Percentiles rank a stretch among this genome's conserved stretches.
Conservation (phyloP, 2,113 vertebrate genomes). For the Pogonocichla stellata region DNA sequence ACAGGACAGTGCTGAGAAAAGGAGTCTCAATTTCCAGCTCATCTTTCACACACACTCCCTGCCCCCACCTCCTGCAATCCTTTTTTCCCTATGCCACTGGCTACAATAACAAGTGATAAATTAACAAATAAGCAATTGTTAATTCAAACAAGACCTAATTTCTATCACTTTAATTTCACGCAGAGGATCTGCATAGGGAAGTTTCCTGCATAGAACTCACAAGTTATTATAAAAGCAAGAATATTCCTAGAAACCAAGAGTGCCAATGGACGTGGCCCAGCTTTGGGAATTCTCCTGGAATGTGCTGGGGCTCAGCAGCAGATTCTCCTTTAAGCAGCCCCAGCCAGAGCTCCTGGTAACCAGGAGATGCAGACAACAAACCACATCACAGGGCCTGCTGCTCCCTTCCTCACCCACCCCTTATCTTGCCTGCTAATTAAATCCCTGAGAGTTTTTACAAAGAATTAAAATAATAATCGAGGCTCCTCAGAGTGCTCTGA, state of each 20-base stretch:
- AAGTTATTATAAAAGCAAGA: rapidly evolving
- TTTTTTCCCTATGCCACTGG: too few relatives aligned
- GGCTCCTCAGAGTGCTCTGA: rapidly evolving
- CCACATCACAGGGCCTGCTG: neutral
- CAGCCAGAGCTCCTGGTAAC: neutral
- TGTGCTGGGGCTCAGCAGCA: neutral
- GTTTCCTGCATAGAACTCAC: rapidly evolving
- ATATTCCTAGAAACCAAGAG: neutral
- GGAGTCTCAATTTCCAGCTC: neutral
- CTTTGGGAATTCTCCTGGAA: neutral
- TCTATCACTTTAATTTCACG: neutral
- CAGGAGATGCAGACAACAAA: conserved; percentile 43
- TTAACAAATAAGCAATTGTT: neutral
- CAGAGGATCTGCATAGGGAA: neutral
- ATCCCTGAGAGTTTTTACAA: neutral
- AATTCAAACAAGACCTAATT: neutral
- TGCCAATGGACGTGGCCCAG: neutral
- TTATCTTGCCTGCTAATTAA: neutral
- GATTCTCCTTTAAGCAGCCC: neutral
- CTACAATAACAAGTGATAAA: neutral
- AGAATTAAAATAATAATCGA: neutral
- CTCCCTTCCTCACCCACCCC: neutral
- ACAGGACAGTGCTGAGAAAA: neutral
- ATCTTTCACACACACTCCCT: neutral
- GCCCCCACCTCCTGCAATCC: neutral